Evolutionary conservation across 1,140 invertebrate genomes (phyloP).

Genomic region (Megalonaias nervosa): DNA sequence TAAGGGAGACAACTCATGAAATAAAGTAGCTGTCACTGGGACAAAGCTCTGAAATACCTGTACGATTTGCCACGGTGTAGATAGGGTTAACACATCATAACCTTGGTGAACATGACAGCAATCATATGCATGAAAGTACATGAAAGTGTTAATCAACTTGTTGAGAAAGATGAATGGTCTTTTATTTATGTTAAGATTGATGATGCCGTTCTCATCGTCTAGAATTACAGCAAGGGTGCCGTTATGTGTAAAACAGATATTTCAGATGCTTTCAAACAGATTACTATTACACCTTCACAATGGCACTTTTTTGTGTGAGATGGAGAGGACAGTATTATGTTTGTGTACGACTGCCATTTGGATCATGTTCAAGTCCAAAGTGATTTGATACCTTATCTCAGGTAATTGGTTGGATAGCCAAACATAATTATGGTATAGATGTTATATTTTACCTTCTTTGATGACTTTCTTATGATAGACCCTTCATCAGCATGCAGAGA

Average conservation of each 20-base stretch:
- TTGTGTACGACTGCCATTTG: slow-evolving; percentile 8
- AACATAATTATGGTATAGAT: slow-evolving; percentile 9
- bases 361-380: slow-evolving; percentile 1
- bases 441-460: slow-evolving; percentile 21
- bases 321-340: slow-evolving; percentile 25
- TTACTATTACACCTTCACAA: background rate
- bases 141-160: too few relatives aligned
- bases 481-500: background rate
- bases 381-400: too few relatives aligned
- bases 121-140: too few relatives aligned
- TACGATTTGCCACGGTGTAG: too few relatives aligned
- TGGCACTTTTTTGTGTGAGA: slow-evolving; percentile 14
- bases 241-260: slow-evolving; percentile 31
- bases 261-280: slow-evolving; percentile 26
- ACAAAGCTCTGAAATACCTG: too few relatives aligned
- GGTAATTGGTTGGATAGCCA: background rate
- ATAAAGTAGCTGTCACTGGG: too few relatives aligned
- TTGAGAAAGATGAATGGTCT: too few relatives aligned
- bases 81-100: too few relatives aligned
- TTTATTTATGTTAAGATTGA: too few relatives aligned
- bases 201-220: too few relatives aligned
- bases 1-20: too few relatives aligned
- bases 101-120: too few relatives aligned
- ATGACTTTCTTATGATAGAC: slow-evolving; percentile 22
- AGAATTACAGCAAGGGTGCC: background rate